Evolutionary conservation across 2,888 invertebrate genomes (phyloP).

Genomic region (Epinotia ramella): DNA sequence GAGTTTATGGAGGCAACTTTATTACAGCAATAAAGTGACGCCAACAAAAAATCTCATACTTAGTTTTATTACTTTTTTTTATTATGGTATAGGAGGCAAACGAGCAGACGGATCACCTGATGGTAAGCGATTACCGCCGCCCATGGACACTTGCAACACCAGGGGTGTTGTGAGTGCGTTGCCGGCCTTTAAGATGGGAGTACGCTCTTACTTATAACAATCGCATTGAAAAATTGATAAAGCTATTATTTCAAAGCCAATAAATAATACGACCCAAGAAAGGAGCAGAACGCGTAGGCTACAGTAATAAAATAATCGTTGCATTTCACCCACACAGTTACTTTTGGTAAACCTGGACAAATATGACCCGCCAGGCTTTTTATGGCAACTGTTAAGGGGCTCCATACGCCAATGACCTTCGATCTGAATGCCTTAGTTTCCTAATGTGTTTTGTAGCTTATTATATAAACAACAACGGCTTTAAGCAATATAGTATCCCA

Average conservation of each 20-base stretch:
- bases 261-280: constrained; percentile 20
- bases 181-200: too few relatives aligned
- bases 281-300: constrained; percentile 29
- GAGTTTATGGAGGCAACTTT: neutral
- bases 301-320: constrained; percentile 23
- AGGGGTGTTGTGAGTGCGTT: too few relatives aligned
- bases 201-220: too few relatives aligned
- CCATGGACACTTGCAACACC: too few relatives aligned
- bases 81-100: too few relatives aligned
- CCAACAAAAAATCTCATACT: neutral
- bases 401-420: too few relatives aligned
- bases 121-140: too few relatives aligned
- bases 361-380: constrained; percentile 6
- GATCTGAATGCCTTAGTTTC: too few relatives aligned
- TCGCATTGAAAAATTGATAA: neutral
- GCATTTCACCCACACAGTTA: constrained; percentile 30
- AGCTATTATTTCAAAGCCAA: constrained; percentile 10
- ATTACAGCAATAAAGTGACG: neutral
- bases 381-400: constrained; percentile 3
- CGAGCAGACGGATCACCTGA: too few relatives aligned
- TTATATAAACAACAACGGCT: too few relatives aligned
- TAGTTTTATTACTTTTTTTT: constrained; percentile 5
- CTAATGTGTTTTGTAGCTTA: too few relatives aligned
- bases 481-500: too few relatives aligned
- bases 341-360: neutral